These are phyloP conservation scores for Taurulus bubalis DNA, from an alignment of 2,113 vertebrate genomes.

Conservation along the genomic window DNA sequence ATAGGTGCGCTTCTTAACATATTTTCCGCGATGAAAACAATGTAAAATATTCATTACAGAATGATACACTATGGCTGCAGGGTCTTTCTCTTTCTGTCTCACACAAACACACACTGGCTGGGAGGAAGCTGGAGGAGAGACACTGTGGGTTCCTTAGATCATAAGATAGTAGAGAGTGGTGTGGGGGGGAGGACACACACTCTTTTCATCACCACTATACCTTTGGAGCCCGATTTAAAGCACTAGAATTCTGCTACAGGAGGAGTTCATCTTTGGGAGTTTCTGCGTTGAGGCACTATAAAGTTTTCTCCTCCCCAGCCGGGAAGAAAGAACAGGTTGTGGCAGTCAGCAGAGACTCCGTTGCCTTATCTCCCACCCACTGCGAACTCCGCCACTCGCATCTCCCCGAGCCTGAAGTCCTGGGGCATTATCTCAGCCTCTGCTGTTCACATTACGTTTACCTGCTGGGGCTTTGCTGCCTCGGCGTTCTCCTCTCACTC, in stretches of 20 bases:
- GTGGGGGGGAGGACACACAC: neutral
- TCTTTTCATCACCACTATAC: slow-evolving; percentile 34
- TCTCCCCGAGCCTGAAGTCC: slow-evolving; percentile 35
- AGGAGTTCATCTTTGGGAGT: slow-evolving; percentile 57
- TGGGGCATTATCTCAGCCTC: slow-evolving; percentile 61
- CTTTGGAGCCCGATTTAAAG: slow-evolving; percentile 30
- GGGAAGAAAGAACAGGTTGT: slow-evolving; percentile 49
- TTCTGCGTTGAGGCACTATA: slow-evolving; percentile 22
- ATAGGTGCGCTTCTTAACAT: neutral
- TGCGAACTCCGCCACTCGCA: slow-evolving; percentile 22
- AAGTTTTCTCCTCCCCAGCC: slow-evolving; percentile 40
- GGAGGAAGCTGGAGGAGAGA: slow-evolving; percentile 27
- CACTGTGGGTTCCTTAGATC: slow-evolving; percentile 31
- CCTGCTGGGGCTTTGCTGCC: slow-evolving; percentile 42
- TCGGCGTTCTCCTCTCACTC: neutral
- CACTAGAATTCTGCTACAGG: slow-evolving; percentile 40
- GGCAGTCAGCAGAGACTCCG: slow-evolving; percentile 53
- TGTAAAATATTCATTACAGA: slow-evolving; percentile 16
- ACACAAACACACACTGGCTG: neutral
- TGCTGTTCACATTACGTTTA: slow-evolving; percentile 45
- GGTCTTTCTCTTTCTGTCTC: neutral
- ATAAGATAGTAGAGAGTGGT: slow-evolving; percentile 20
- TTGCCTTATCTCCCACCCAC: slow-evolving; percentile 61
- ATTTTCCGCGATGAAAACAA: neutral
- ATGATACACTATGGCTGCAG: neutral